Evolutionary conservation across 2,797 vertebrate species (phyloP), one percentile per base, ranked within the genome.

Genomic region (Falco columbarius): DNA sequence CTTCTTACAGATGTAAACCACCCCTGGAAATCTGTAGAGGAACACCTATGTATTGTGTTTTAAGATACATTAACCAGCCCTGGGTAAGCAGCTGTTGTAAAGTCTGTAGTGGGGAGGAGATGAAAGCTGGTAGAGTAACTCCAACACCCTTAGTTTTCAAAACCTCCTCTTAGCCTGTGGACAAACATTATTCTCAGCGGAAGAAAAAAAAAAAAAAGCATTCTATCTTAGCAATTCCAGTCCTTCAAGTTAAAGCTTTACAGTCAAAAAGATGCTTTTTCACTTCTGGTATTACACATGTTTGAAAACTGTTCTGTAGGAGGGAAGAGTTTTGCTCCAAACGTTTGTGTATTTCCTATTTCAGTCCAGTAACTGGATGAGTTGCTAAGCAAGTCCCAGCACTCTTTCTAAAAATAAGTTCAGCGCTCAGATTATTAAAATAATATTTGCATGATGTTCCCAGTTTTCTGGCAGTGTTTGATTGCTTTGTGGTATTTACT

Each of bases 261-360:
- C 19, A 66, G 51, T 6, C 15, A 44, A 63, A 55, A 59, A 58
- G 15, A 40, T 6, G 5, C 6, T 80, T 47, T 42, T 65, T 54
- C 14, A 17, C 4, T 72, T 58, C 10, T 40, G 27, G 14, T 46
- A n/a, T 47, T 44, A 19, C 13, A 38, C 1, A 1, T 7, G 7
- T 24, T 83, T 68, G 29, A 84, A 62, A 89, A 67, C 23, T 34
- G 4, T 34, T 89, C 21, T 66, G 13, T 24, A 68, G 32, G 56
- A 75, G 6, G 38, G 16, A 81, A 54, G 22, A 66, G 14, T 27
- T 74, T 86, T 76, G 32, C 71, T 89, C 47, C 61, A 54, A 81
- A 26, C 20, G 11, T 79, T 93, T 91, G 18, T 52, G 36, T 66
- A 46, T 86, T 95, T 97, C 75, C 87, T 92, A 29, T 94, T 95